Percentiles rank a stretch among this genome's conserved stretches.
Evolutionary conservation across 35 echinoderm and acorn worm genomes (phyloP).

Genomic region (Anneissia japonica): DNA sequence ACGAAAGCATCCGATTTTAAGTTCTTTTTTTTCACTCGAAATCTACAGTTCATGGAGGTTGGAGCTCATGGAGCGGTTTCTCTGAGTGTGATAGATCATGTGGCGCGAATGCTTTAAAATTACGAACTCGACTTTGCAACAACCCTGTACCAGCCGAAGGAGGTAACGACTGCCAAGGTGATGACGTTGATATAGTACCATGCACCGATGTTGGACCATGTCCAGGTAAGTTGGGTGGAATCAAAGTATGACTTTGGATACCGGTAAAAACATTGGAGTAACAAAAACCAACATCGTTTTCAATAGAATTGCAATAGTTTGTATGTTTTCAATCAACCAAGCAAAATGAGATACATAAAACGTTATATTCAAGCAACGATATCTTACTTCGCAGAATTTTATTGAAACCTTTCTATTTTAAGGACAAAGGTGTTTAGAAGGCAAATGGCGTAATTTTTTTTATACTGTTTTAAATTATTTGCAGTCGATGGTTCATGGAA

Average conservation of each 20-base stretch:
- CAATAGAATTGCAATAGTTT: too few species aligned
- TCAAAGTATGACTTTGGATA: too few species aligned
- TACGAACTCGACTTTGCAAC: background rate
- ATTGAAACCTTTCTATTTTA: background rate
- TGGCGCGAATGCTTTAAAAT: background rate
- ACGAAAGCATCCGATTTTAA: too few species aligned
- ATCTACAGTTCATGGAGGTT: constrained; percentile 3
- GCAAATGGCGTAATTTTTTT: background rate
- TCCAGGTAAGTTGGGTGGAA: too few species aligned
- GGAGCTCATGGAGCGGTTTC: background rate
- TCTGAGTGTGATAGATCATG: background rate
- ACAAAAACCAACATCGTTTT: too few species aligned
- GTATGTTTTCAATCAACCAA: too few species aligned
- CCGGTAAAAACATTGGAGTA: too few species aligned
- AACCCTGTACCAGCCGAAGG: background rate
- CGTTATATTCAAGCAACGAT: background rate
- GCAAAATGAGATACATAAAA: background rate
- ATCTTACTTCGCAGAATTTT: background rate
- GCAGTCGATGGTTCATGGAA: constrained; percentile 42
- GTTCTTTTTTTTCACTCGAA: too few species aligned
- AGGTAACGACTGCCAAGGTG: background rate
- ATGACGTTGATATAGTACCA: background rate
- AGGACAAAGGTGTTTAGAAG: background rate
- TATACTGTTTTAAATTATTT: background rate
- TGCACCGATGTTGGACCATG: constrained; percentile 4